Base-by-base conservation (phyloP, 2,113 vertebrate genomes). In the Cebidichthys violaceus region DNA sequence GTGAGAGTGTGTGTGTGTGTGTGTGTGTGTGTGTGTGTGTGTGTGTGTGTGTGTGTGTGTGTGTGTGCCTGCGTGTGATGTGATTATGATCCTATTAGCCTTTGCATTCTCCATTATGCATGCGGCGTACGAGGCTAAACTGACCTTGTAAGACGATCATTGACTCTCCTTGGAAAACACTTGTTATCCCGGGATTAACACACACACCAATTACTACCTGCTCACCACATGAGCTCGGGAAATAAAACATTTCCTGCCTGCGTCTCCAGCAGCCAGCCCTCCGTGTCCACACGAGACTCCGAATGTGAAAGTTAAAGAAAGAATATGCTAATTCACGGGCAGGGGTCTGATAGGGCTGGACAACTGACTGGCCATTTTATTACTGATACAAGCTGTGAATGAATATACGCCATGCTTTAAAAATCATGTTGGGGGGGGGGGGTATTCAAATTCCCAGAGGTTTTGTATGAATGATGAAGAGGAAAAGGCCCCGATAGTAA, bases 101-200 rank as follows among this genome's bases (percentile, higher is more conserved):
- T 90, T 76, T 86, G 84, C 85, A 64, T 90, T 90, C 85, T 72
- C 88, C 69, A 92, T 92, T 94, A 92, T 92, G 88, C 91, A 91
- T 86, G 90, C 87, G 75, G 87, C 79, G 70, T 84, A 80, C 82
- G 1, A 85, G 88, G 88, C 90, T 86, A 92, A 93, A 92, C 90
- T 93, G 92, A 94, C 92, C 93, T 93, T 93, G 93, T 88, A 93
- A 91, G 90, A 90, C 90, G 92, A 91, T 91, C 92, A 92, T 92
- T 91, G 92, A 90, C 90, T 94, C 92, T 89, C 87, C 85, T 89
- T 86, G 79, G 90, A 92, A 93, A 94, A 94, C 92, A 93, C 90
- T 92, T 94, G 90, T 94, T 93, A 92, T 92, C 92, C 92, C 85
- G 82, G 93, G 93, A 93, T 93, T 92, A 93, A 91, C 89, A 89